Conservation (phyloP, 2,888 invertebrate genomes). For the Rhimphoctona megacephalus region DNA sequence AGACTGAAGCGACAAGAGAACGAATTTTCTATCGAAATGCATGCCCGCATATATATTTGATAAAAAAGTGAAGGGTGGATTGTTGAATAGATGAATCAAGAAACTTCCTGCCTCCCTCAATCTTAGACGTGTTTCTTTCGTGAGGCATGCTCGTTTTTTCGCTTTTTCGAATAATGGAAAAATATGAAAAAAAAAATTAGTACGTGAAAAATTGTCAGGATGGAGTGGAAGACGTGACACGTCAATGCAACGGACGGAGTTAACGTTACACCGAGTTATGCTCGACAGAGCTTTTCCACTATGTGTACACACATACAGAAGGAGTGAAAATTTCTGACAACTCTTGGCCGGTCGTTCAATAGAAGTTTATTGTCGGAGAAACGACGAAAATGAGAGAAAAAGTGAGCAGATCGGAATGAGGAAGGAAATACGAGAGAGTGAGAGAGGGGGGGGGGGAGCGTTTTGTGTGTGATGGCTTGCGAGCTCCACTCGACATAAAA, state of each 20-base stretch:
- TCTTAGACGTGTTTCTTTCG: slow-evolving; percentile 18
- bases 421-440: slow-evolving; percentile 21
- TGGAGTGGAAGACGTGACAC: slow-evolving; percentile 2
- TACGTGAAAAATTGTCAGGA: slow-evolving; percentile 37
- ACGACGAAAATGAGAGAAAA: slow-evolving; percentile 43
- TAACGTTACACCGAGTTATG: slow-evolving; percentile 45
- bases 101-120: slow-evolving; percentile 1
- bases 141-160: slow-evolving; percentile 9
- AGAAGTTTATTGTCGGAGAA: slow-evolving; percentile 58
- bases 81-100: slow-evolving; percentile 62
- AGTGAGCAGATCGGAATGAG: slow-evolving; percentile 11
- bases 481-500: slow-evolving; percentile 64
- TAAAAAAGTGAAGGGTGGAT: slow-evolving; percentile 13
- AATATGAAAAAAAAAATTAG: slow-evolving; percentile 48
- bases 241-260: slow-evolving; percentile 12
- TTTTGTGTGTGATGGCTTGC: slow-evolving; percentile 28
- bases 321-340: slow-evolving; percentile 51
- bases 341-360: slow-evolving; percentile 58
- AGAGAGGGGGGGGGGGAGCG: neutral
- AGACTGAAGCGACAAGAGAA: neutral
- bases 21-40: neutral
- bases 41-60: neutral
- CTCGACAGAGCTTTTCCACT: slow-evolving; percentile 53
- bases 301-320: slow-evolving; percentile 46
- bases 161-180: slow-evolving; percentile 39